A percentile compares a stretch with the other conserved stretches of the same genome.
These are phyloP conservation scores for Salticus scenicus DNA, from an alignment of 2,888 invertebrate genomes.

Conservation along the genomic window DNA sequence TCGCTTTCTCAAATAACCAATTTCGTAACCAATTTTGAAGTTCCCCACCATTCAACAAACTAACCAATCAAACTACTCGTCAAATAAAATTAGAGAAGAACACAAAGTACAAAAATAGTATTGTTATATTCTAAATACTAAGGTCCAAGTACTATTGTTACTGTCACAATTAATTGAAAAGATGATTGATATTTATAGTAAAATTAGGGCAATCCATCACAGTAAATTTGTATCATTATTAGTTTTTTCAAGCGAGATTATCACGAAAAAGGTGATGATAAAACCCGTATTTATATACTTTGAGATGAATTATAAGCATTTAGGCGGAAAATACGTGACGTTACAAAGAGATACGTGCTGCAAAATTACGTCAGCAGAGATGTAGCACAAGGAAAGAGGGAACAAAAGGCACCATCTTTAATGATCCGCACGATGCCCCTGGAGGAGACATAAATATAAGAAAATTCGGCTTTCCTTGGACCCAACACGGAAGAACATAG, in stretches of 20 bases:
- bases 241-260: background rate
- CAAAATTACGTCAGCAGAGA: background rate
- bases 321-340: background rate
- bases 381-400: background rate
- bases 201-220: too few relatives aligned
- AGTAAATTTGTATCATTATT: too few relatives aligned
- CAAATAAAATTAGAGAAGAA: too few relatives aligned
- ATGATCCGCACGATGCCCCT: background rate
- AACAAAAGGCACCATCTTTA: background rate
- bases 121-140: too few relatives aligned
- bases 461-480: background rate
- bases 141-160: too few relatives aligned
- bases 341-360: background rate
- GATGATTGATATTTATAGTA: too few relatives aligned
- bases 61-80: too few relatives aligned
- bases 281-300: background rate
- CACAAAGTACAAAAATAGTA: too few relatives aligned
- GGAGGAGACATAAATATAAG: background rate
- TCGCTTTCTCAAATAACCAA: too few relatives aligned
- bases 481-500: background rate
- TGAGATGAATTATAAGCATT: background rate
- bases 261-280: background rate
- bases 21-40: too few relatives aligned
- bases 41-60: too few relatives aligned
- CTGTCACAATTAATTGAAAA: too few relatives aligned